phyloP scores from a whole-genome alignment of 2,888 invertebrate genomes.

The Osedax frankpressi region DNA sequence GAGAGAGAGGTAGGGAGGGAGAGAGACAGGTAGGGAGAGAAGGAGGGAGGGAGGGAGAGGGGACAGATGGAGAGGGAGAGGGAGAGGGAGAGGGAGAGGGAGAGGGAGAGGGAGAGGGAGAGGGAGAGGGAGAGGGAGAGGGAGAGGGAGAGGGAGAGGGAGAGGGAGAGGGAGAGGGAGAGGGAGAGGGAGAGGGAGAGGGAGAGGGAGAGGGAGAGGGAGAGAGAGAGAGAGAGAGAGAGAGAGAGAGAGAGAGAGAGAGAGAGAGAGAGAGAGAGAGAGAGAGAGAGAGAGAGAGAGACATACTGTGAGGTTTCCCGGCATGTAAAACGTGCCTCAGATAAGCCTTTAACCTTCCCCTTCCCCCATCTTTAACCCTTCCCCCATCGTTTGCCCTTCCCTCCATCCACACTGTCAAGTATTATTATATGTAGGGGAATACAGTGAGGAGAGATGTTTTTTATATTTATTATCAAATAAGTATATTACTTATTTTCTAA shows the following conservation, averaged over 20 bases:
- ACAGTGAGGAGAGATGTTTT: too few species aligned
- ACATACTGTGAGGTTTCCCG: too few species aligned
- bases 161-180: neutral
- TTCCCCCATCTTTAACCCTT: too few species aligned
- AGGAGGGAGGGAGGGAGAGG: conserved; percentile 35
- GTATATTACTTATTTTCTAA: too few species aligned
- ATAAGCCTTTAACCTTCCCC: neutral
- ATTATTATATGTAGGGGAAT: too few species aligned
- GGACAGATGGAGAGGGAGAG: conserved; percentile 25
- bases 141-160: neutral
- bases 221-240: neutral
- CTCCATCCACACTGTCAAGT: too few species aligned
- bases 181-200: neutral
- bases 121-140: neutral
- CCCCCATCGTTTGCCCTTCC: too few species aligned
- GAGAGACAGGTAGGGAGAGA: conserved; percentile 34
- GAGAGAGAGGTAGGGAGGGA: conserved; percentile 11
- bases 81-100: neutral
- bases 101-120: neutral
- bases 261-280: neutral
- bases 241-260: conserved; percentile 3
- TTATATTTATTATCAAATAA: too few species aligned
- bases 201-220: neutral
- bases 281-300: neutral
- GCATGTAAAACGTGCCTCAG: neutral